phyloP scores from a whole-genome alignment of 2,888 invertebrate genomes.

The Agrotis puta region DNA sequence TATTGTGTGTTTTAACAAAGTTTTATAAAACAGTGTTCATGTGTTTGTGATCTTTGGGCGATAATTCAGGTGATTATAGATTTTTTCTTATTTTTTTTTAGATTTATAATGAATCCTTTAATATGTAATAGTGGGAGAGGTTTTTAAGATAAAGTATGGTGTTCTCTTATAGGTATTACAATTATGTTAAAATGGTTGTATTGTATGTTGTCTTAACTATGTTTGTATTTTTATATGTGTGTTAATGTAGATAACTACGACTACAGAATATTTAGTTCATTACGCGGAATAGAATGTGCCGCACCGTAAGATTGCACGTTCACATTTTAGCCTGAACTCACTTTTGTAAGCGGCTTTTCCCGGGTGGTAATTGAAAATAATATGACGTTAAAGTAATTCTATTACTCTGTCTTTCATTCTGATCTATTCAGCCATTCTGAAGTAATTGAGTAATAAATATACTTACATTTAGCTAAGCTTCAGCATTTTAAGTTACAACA shows the following conservation, averaged over 20 bases:
- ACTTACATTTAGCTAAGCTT: too few relatives aligned
- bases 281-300: too few relatives aligned
- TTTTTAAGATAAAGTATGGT: neutral
- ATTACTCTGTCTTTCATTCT: too few relatives aligned
- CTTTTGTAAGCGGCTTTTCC: too few relatives aligned
- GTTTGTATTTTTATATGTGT: neutral
- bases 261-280: neutral
- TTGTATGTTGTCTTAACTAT: neutral
- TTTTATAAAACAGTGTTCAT: conserved; percentile 35
- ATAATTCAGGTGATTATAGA: conserved; percentile 35
- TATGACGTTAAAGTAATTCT: too few relatives aligned
- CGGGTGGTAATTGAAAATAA: too few relatives aligned
- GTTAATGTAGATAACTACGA: neutral
- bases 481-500: too few relatives aligned
- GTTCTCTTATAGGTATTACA: neutral
- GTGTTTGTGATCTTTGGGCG: conserved; percentile 41
- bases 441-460: too few relatives aligned
- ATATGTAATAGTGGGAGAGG: too few relatives aligned
- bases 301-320: too few relatives aligned
- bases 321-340: too few relatives aligned
- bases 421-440: too few relatives aligned
- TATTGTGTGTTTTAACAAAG: conserved; percentile 28
- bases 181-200: neutral
- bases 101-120: neutral
- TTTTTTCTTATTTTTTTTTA: neutral